Evolutionary conservation across 2,797 vertebrate genomes (phyloP).

Genomic region (Rhinichthys osculus): DNA sequence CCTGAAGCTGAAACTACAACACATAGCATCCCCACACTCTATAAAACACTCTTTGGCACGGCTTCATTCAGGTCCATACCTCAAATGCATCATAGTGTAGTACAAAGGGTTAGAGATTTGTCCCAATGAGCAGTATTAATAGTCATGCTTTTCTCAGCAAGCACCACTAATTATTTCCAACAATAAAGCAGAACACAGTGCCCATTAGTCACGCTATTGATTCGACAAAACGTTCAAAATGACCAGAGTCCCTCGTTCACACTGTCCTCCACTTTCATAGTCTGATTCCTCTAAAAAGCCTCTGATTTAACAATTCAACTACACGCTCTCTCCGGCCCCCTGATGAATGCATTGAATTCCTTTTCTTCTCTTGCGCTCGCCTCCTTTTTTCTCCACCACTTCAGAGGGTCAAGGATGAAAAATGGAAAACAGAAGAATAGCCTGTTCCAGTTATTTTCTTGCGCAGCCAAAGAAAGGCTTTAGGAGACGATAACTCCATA

Average conservation of each 20-base stretch:
- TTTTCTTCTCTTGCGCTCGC: conserved; percentile 14
- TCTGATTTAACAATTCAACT: conserved; percentile 32
- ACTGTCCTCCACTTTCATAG: conserved; percentile 4
- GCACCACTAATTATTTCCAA: conserved; percentile 34
- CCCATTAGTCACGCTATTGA: conserved; percentile 14
- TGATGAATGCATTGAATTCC: conserved; percentile 32
- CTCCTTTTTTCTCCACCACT: conserved; percentile 46
- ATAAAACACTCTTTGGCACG: no score
- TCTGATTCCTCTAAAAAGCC: conserved; percentile 26
- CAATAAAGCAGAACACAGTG: neutral
- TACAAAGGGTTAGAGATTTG: neutral
- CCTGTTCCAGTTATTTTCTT: conserved; percentile 25
- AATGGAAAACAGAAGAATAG: conserved; percentile 42
- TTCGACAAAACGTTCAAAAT: conserved; percentile 21
- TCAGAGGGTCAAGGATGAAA: conserved; percentile 46
- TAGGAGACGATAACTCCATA: conserved; percentile 23
- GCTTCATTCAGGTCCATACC: neutral
- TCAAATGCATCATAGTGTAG: neutral
- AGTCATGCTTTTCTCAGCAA: neutral
- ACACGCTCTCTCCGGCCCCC: neutral
- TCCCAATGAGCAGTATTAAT: conserved; percentile 7
- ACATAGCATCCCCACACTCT: neutral
- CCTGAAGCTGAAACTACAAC: neutral
- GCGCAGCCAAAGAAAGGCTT: conserved; percentile 20
- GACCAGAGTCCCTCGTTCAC: conserved; percentile 5